Base-by-base conservation (phyloP, 2,113 vertebrate genomes). In the Engystomops pustulosus region DNA sequence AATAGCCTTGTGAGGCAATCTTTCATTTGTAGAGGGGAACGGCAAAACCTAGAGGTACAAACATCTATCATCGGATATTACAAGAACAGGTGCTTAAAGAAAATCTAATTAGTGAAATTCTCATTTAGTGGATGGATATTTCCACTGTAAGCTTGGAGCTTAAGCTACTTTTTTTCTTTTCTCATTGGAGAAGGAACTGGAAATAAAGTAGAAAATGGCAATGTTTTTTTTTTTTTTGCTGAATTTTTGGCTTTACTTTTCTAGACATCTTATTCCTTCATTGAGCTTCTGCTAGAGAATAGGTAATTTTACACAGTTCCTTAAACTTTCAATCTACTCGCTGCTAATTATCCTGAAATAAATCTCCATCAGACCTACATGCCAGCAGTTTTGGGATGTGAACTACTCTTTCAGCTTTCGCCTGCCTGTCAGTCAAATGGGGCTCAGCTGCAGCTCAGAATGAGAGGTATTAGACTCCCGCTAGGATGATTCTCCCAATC, bases 381-480 rank as follows among this genome's bases (percentile, higher is more conserved):
- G 94, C 94, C 94, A 93, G 93, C 92, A 94, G 93, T 95, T 93
- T 92, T 93, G 93, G 94, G 94, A 94, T 94, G 89, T 87, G 83
- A 93, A 91, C 88, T 6, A 91, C 91, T 91, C 92, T 94, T 94
- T 94, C 92, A 91, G 92, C 92, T 95, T 92, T 92, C 5, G 89
- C 91, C 91, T 86, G 92, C 94, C 95, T 97, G 97, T 97, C 96
- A 97, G 92, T 97, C 96, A 97, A 90, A 92, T 87, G 93, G 96
- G 95, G 93, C 97, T 96, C 96, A 98, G 96, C 96, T 98, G 96
- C 94, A 95, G 93, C 91, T 91, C 92, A 85, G 92, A 94, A 96
- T 94, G 96, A 95, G 94, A 94, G 95, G 96, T 94, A 97, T 97
- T 98, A 97, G 93, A 94, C 95, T 94, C 97, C 96, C 88, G 93